Evolutionary conservation across 2,797 vertebrate species (phyloP).

Genomic region (Tapirus indicus): DNA sequence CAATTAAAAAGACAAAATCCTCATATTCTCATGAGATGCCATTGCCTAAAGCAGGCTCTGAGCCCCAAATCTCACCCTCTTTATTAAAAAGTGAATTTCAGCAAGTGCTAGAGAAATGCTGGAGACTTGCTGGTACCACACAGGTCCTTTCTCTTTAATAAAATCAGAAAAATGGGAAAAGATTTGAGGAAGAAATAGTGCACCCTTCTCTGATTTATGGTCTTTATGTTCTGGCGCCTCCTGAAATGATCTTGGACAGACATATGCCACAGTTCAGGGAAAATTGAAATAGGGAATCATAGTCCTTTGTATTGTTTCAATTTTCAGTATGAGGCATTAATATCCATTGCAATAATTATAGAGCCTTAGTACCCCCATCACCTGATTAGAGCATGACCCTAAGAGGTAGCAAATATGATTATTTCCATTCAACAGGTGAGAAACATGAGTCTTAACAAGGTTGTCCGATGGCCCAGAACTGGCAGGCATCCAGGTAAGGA

Average conservation of each 20-base stretch:
- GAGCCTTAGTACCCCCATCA: accelerated
- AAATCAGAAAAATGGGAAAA: not conserved
- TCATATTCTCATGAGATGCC: accelerated
- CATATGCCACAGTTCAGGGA: accelerated
- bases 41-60: not conserved
- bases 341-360: accelerated
- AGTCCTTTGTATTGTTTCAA: too few relatives aligned
- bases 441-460: accelerated
- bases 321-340: accelerated
- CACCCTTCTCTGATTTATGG: accelerated
- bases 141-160: not conserved
- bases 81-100: not conserved
- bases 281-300: accelerated
- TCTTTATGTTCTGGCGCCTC: not conserved
- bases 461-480: accelerated
- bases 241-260: not conserved
- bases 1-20: not conserved
- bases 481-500: not conserved
- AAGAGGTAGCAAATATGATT: accelerated
- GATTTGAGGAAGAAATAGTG: not conserved
- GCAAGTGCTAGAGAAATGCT: not conserved
- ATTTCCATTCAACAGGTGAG: not conserved
- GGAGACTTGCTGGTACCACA: accelerated
- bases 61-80: not conserved
- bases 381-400: accelerated